Base-by-base conservation (phyloP, 1,140 invertebrate species). In the Philotrypesis tridentata region DNA sequence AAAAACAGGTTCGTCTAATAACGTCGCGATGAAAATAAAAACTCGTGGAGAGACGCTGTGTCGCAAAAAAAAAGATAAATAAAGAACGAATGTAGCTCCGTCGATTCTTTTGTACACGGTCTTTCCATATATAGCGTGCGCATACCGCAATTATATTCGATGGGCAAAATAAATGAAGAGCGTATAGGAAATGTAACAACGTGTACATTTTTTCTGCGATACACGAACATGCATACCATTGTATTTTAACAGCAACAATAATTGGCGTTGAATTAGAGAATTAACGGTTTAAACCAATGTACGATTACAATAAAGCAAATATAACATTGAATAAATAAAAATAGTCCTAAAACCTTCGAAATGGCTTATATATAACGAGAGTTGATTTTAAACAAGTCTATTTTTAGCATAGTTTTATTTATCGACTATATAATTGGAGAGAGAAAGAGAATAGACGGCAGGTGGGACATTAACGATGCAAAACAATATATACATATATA, bases 351-450 rank as follows among this genome's bases (percentile, higher is more conserved):
- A 55, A 75, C 17, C 21, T 29, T 27, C 23, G 11, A 27, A 43
- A 43, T 78, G 25, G 25, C 63, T 48, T 48, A n/a, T 43, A 7
- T 43, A 12, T 27, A 17, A 23, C 33, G 48, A 33, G 29, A 67
- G 29, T 67, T 67, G n/a, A 67, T 74, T 80, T 74, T 67, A n/a
- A 43, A 43, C 23, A 33, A 48, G 11, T 74, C 8, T 80, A 75
- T 80, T 80, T 79, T 74, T 81, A 60, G n/a, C 65, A n/a, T n/a
- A 70, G 43, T 23, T 81, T 80, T 48, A 74, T 73, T 73, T 75
- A 29, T 27, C 25, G n/a, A 74, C 21, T 74, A 14, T 21, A 29
- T 21, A 67, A 80, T 48, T 55, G 27, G 48, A 74, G 33, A 27
- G 68, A 33, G 27, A 33, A n/a, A 37, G 12, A 37, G 48, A n/a